Evolutionary conservation across 2,888 invertebrate species (phyloP).

Genomic region (Strigamia maritima): DNA sequence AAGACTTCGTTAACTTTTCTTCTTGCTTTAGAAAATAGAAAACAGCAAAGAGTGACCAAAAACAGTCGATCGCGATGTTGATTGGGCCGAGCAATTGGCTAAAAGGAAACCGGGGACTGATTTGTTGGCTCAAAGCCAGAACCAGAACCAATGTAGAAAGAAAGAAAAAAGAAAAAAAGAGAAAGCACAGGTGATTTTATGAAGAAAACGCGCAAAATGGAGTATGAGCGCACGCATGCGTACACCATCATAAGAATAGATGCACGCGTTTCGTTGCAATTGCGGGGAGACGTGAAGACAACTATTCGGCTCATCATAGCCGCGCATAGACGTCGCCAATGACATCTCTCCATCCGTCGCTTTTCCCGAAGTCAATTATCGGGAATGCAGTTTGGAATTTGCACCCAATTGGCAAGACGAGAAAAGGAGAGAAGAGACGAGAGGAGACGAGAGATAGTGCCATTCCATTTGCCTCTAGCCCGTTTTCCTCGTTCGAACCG

Average conservation of each 20-base stretch:
- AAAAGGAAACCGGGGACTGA: slow-evolving; percentile 32
- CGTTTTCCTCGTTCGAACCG: neutral
- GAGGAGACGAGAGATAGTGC: neutral
- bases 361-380: neutral
- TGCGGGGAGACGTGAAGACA: neutral
- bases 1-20: no score
- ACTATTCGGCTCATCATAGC: slow-evolving; percentile 3
- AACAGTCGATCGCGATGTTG: slow-evolving; percentile 1
- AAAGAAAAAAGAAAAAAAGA: no score
- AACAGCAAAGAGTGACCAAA: neutral
- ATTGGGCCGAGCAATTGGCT: slow-evolving; percentile 29
- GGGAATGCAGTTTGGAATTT: slow-evolving; percentile 34
- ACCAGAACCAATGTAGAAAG: no score
- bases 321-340: neutral
- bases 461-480: neutral
- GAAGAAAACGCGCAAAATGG: slow-evolving; percentile 17
- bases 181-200: slow-evolving; percentile 16
- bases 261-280: slow-evolving; percentile 6
- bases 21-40: no score
- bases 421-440: neutral
- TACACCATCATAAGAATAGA: slow-evolving; percentile 4
- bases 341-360: neutral
- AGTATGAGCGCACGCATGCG: slow-evolving; percentile 9
- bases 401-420: slow-evolving; percentile 22
- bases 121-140: neutral